Evolutionary conservation across 2,797 vertebrate species (phyloP).

Genomic region (Gobio occitaniae): DNA sequence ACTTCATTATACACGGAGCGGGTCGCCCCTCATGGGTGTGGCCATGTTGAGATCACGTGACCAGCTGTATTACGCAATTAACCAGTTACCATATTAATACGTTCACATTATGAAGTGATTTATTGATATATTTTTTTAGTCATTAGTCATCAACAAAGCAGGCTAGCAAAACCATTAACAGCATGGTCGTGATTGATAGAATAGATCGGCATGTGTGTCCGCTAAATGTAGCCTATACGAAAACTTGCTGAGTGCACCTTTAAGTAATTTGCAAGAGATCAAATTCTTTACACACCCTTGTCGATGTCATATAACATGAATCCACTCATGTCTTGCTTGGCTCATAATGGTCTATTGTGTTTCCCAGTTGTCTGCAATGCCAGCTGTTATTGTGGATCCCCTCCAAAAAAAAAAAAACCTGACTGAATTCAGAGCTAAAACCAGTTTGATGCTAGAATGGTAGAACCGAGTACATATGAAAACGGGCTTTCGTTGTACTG

Average conservation of each 20-base stretch:
- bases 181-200: background rate
- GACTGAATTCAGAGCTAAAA: background rate
- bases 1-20: background rate
- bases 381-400: background rate
- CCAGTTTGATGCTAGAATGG: background rate
- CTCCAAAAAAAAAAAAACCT: background rate
- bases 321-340: background rate
- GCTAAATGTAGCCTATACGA: background rate
- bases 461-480: background rate
- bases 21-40: background rate
- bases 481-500: background rate
- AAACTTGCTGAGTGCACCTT: background rate
- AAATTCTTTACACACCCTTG: conserved; percentile 16
- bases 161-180: background rate
- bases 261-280: conserved; percentile 31
- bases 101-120: background rate
- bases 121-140: too few relatives aligned
- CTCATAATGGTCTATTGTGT: conserved; percentile 24
- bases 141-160: background rate
- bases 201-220: background rate
- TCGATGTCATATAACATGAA: background rate
- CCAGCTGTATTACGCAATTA: background rate
- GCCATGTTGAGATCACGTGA: background rate
- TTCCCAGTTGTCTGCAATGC: conserved; percentile 14
- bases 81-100: background rate